Evolutionary conservation across 2,113 vertebrate genomes (phyloP).

Genomic region (sheep (Ovis aries)): DNA sequence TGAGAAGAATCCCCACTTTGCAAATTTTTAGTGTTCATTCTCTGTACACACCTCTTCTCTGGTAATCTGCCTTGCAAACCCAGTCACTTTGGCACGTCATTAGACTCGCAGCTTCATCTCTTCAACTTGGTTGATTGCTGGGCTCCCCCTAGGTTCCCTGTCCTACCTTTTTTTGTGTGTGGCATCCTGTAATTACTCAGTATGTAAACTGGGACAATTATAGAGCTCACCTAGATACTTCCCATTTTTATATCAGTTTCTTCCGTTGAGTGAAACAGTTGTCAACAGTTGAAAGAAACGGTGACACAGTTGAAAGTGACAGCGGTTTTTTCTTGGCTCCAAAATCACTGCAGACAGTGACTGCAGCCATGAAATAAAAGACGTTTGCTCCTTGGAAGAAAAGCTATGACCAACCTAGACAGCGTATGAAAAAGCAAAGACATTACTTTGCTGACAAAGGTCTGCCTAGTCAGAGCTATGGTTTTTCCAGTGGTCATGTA

Average conservation of each 20-base stretch:
- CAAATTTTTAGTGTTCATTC: not conserved
- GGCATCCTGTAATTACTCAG: not conserved
- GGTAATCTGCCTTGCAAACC: not conserved
- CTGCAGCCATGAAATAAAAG: not conserved
- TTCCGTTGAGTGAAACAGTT: not conserved
- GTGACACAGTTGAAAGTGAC: not conserved
- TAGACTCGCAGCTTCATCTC: not conserved
- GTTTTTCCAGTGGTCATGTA: not conserved
- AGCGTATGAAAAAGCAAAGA: not conserved
- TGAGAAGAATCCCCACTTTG: not conserved
- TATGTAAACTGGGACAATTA: not conserved
- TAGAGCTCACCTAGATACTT: not conserved
- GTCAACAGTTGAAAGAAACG: not conserved
- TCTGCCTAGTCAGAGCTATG: not conserved
- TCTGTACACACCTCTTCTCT: not conserved
- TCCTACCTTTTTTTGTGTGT: not conserved
- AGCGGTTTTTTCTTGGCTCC: not conserved
- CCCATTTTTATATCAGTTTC: not conserved
- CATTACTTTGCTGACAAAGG: not conserved
- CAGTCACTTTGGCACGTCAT: not conserved
- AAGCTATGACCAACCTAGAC: not conserved
- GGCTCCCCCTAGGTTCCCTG: not conserved
- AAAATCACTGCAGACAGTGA: not conserved
- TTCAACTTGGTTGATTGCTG: not conserved
- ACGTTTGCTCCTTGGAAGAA: not conserved